Evolutionary conservation across 2,113 vertebrate species (phyloP).

Genomic region (Mus musculus): GRCm39 chr10:89883001-89883500

Average conservation of each 20-base stretch:
- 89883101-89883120: background rate
- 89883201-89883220: slow-evolving; percentile 43
- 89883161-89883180: slow-evolving; percentile 37
- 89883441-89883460: slow-evolving; percentile 6
- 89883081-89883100: background rate
- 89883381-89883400: slow-evolving; percentile 5
- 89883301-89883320: slow-evolving; percentile 55
- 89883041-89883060: background rate
- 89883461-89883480: background rate
- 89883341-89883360: background rate
- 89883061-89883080: background rate
- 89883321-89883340: slow-evolving; percentile 56
- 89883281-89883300: slow-evolving; percentile 45
- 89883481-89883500: slow-evolving; percentile 5
- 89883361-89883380: slow-evolving; percentile 48
- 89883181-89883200: slow-evolving; percentile 32
- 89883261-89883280: slow-evolving; percentile 31
- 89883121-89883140: background rate
- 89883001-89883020: background rate
- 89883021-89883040: background rate
- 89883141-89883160: background rate
- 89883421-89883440: slow-evolving; percentile 21
- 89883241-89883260: slow-evolving; percentile 11
- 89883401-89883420: background rate
- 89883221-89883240: slow-evolving; percentile 51